Evolutionary conservation across 2,888 invertebrate genomes (phyloP), one percentile per base, ranked within the genome.

Genomic region (Eupithecia abbreviata): DNA sequence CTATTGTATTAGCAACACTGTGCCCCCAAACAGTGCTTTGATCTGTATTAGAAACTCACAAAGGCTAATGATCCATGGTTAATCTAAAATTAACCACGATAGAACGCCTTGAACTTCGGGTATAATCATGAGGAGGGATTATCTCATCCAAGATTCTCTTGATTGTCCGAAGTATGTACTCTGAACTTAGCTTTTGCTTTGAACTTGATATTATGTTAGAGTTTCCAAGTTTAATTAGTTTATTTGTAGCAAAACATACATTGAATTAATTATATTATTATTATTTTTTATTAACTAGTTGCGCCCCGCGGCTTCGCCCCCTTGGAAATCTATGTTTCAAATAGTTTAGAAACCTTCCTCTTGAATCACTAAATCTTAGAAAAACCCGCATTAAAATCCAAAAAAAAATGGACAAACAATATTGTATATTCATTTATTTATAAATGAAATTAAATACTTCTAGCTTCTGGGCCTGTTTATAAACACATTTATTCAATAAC

Each of bases 21-120:
- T 42, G 66, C 42, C 15, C 7, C 66, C 6, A 42, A 66, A 66
- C 18, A 43, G 42, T 45, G 68, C 45, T 45, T 68, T 68, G 45
- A 68, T 68, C 68, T 68, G 68, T 68, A 43, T 68, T n/a, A 45
- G 68, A 68, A 45, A 43, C 45, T 45, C 68, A 68, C 68, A 68
- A 68, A 68, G 45, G 45, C 68, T 68, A 68, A 68, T 68, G 68
- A 68, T 18, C 43, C 45, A 18, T 68, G 68, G n/a, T 68, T 69
- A 69, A 69, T 69, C 47, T 47, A 30, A 47, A 47, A 69, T 69
- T 49, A 47, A 45, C 69, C 18, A 69, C 69, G 69, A 69, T 47
- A 47, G 18, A 47, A 47, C 18, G 45, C 5, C 69, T 68, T 18
- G 45, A 69, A 30, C 69, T 69, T 47, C 18, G 47, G 18, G 47